Conservation (phyloP, 2,113 vertebrate species). For the Uria lomvia region DNA sequence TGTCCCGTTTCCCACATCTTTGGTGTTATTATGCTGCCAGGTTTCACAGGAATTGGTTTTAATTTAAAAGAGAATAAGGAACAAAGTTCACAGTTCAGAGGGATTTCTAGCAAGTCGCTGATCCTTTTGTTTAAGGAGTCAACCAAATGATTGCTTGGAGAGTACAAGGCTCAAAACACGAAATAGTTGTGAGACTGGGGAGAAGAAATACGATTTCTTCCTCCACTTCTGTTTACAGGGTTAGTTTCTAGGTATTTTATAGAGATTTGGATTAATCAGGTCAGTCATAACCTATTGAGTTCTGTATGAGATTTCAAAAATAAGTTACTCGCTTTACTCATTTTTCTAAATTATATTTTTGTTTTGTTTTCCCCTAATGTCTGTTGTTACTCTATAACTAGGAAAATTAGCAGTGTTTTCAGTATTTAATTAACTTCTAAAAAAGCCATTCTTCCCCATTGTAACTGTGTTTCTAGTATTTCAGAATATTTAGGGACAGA, state of each 20-base stretch:
- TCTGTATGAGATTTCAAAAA: slow-evolving; percentile 19
- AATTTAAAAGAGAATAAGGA: background rate
- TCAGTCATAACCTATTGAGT: background rate
- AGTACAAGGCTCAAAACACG: background rate
- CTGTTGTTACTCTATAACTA: background rate
- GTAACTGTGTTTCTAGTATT: slow-evolving; percentile 1
- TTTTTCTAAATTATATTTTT: slow-evolving; percentile 20
- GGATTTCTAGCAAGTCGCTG: background rate
- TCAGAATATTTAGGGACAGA: slow-evolving; percentile 20
- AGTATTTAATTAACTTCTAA: slow-evolving; percentile 12
- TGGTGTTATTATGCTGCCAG: background rate
- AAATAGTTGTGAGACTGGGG: background rate
- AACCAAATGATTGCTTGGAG: background rate
- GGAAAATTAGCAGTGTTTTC: slow-evolving; percentile 4
- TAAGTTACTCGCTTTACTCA: background rate
- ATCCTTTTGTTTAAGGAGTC: background rate
- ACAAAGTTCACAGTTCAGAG: background rate
- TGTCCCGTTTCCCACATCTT: background rate
- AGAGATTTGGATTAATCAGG: background rate
- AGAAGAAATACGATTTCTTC: background rate
- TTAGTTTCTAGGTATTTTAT: background rate
- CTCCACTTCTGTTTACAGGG: background rate
- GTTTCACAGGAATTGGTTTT: background rate
- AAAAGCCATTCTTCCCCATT: slow-evolving; percentile 25
- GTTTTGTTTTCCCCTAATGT: background rate